phyloP scores from a whole-genome alignment of 2,888 invertebrate genomes.

The Eledona agricola region DNA sequence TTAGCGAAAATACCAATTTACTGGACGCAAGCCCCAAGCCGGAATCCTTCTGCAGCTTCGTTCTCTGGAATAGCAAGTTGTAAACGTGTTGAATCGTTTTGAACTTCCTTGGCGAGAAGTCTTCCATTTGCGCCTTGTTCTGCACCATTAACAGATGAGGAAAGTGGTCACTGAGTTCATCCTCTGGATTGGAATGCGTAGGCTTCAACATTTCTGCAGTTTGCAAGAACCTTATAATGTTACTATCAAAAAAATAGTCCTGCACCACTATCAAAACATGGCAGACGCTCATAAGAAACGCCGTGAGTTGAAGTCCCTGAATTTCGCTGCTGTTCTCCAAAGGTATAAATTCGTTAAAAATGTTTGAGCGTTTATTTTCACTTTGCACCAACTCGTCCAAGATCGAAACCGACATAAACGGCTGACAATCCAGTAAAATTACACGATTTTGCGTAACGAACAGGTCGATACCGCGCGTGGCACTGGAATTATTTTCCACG shows the following conservation, averaged over 20 bases:
- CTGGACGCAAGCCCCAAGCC: slow-evolving; percentile 69
- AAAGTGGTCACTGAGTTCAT: slow-evolving; percentile 77
- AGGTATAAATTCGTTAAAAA: slow-evolving; percentile 69
- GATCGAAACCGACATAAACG: slow-evolving; percentile 74
- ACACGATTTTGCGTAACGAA: slow-evolving; percentile 74
- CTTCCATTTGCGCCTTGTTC: slow-evolving; percentile 79
- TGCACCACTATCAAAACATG: slow-evolving; percentile 89
- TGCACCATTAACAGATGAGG: slow-evolving; percentile 86
- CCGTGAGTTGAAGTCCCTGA: slow-evolving; percentile 80
- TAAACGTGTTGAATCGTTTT: slow-evolving; percentile 70
- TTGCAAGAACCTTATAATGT: slow-evolving; percentile 80
- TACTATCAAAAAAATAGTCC: slow-evolving; percentile 89
- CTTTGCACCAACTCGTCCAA: slow-evolving; percentile 71
- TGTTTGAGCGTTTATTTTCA: slow-evolving; percentile 61
- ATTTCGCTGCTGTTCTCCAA: slow-evolving; percentile 72
- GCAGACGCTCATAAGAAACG: slow-evolving; percentile 88
- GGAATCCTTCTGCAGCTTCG: slow-evolving; percentile 72
- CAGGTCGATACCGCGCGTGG: slow-evolving; percentile 78
- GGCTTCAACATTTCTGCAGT: slow-evolving; percentile 90
- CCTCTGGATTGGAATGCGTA: slow-evolving; percentile 72
- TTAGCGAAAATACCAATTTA: slow-evolving; percentile 64
- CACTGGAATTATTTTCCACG: slow-evolving; percentile 74
- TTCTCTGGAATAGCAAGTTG: slow-evolving; percentile 68
- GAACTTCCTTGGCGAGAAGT: slow-evolving; percentile 72
- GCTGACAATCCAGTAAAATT: slow-evolving; percentile 88